Percentiles rank a stretch among this genome's conserved stretches.
phyloP scores from a whole-genome alignment of 2,113 vertebrate genomes.

The Hypomesus transpacificus region DNA sequence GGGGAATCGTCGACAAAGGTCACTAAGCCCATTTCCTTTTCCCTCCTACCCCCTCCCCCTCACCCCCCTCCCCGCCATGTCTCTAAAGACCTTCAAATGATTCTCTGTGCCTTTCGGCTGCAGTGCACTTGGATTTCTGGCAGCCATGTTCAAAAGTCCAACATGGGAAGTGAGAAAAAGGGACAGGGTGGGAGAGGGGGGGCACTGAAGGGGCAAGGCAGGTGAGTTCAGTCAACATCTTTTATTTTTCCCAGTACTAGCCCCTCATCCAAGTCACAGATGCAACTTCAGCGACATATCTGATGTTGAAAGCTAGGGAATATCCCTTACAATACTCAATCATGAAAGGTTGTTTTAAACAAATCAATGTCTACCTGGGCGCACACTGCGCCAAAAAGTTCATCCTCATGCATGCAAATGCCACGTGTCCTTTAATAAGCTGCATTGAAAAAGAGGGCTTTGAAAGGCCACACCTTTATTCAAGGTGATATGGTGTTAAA shows the following conservation, averaged over 20 bases:
- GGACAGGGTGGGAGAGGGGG: constrained; percentile 12
- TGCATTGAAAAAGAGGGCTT: too few species aligned
- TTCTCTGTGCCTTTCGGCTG: constrained; percentile 56
- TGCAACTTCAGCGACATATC: too few species aligned
- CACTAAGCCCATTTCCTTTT: constrained; percentile 79
- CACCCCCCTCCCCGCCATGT: constrained; percentile 18
- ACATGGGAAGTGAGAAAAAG: constrained; percentile 49
- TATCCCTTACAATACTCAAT: too few species aligned
- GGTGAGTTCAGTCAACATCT: neutral
- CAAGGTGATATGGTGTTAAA: constrained; percentile 65
- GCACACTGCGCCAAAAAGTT: too few species aligned
- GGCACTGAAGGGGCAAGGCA: constrained; percentile 25
- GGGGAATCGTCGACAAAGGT: constrained; percentile 77
- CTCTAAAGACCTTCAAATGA: constrained; percentile 65
- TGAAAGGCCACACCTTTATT: too few species aligned
- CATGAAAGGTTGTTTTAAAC: too few species aligned
- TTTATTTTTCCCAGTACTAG: neutral
- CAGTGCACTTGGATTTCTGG: constrained; percentile 52
- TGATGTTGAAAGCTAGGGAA: too few species aligned
- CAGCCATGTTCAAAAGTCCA: constrained; percentile 57
- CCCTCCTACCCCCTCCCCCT: constrained; percentile 1
- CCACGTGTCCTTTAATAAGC: too few species aligned
- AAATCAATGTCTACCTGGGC: too few species aligned
- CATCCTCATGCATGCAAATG: too few species aligned
- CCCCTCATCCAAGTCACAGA: too few species aligned